phyloP scores from a whole-genome alignment of 2,797 vertebrate species.

The Psittacula derbiana region DNA sequence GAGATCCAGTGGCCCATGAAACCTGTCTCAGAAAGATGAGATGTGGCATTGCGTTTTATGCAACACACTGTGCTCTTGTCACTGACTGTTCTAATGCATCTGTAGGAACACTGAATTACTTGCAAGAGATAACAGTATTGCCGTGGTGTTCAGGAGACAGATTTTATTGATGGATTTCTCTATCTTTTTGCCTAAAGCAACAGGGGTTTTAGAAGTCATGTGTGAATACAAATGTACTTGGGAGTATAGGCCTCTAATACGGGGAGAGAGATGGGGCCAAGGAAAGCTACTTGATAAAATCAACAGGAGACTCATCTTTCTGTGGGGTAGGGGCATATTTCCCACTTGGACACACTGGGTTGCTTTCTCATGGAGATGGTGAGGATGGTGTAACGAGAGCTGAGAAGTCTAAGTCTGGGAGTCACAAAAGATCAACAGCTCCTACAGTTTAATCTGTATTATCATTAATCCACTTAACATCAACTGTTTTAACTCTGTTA shows the following conservation, averaged over 20 bases:
- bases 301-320: not conserved
- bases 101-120: not conserved
- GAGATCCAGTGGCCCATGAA: constrained; percentile 33
- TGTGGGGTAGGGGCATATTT: not conserved
- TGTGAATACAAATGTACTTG: not conserved
- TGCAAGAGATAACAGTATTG: not conserved
- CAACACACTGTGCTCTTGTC: not conserved
- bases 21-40: constrained; percentile 9
- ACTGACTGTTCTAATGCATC: not conserved
- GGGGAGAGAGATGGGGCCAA: not conserved
- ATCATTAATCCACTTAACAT: not conserved
- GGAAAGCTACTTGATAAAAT: not conserved
- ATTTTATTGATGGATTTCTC: not conserved
- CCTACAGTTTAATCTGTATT: not conserved
- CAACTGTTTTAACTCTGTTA: not conserved
- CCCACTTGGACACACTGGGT: not conserved
- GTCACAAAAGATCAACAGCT: not conserved
- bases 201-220: not conserved
- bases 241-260: not conserved
- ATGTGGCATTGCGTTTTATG: constrained; percentile 13
- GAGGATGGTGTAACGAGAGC: not conserved
- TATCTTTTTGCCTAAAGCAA: not conserved
- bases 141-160: not conserved
- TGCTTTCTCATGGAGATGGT: not conserved
- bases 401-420: not conserved